Conservation (phyloP, 2,888 invertebrate genomes). For the Drosophila antonietae region DNA sequence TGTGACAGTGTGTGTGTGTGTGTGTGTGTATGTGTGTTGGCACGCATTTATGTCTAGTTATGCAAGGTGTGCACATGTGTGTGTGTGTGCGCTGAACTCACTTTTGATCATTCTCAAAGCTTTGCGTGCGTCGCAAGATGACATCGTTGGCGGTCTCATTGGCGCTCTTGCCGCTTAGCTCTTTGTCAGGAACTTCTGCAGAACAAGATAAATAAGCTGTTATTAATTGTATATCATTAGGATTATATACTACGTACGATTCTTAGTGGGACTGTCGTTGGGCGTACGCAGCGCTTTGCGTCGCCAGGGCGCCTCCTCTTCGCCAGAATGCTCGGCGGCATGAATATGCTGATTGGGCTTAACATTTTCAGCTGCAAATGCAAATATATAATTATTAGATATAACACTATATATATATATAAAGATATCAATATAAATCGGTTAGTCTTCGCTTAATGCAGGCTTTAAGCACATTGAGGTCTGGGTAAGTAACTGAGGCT, state of each 20-base stretch:
- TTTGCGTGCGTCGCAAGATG: constrained; percentile 92
- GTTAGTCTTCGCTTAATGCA: constrained; percentile 57
- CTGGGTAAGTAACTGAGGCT: constrained; percentile 26
- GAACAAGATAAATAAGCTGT: background rate
- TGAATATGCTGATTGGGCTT: constrained; percentile 83
- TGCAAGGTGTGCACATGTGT: constrained; percentile 20
- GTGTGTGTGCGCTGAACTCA: constrained; percentile 86
- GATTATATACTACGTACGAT: constrained; percentile 81
- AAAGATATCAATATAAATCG: background rate
- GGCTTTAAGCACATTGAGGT: constrained; percentile 37
- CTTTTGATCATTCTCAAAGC: constrained; percentile 95
- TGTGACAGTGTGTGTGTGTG: constrained; percentile 24
- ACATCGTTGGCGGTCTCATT: constrained; percentile 86
- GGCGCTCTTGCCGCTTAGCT: constrained; percentile 78
- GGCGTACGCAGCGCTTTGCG: constrained; percentile 86
- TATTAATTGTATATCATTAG: background rate
- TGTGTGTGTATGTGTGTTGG: constrained; percentile 43
- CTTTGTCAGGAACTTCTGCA: constrained; percentile 87
- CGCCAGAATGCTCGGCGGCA: constrained; percentile 84
- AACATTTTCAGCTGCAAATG: constrained; percentile 67
- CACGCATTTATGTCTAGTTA: constrained; percentile 63
- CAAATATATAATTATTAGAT: background rate
- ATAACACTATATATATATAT: background rate
- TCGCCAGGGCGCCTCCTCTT: constrained; percentile 88
- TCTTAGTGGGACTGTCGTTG: constrained; percentile 86